Base-by-base conservation (phyloP, 2,797 vertebrate species). In the Trachurus trachurus region DNA sequence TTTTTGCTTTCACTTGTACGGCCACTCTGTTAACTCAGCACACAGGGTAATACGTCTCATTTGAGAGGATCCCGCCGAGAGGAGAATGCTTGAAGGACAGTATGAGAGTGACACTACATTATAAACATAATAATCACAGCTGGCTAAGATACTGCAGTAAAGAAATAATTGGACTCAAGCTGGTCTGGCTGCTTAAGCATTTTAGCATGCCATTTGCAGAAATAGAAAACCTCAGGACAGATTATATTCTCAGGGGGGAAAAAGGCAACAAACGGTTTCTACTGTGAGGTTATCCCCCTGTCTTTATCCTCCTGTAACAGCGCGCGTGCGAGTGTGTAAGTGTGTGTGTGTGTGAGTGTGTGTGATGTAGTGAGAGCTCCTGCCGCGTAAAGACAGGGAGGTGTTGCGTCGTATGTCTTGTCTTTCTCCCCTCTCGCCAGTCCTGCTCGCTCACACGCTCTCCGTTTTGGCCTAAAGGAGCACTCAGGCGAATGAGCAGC, bases 51-150 rank as follows among this genome's bases (percentile, higher is more conserved):
- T 90, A 81, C 71, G 89, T 89, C 91, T 93, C 89, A 91, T 91
- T 89, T 91, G 92, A 92, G 89, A 88, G 89, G 87, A 73, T 89
- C 92, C 90, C 70, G 78, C 88, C 19, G 86, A 76, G 92, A 86
- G 89, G 76, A 74, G 89, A 88, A 79, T 54, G 85, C 92, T 89
- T 92, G 92, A 93, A 93, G 92, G 93, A 93, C 92, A 79, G 83
- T 71, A 8, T 50, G 85, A 88, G 90, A 92, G 87, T 90, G 91
- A 92, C 92, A 86, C 92, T 87, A 89, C 88, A 92, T 93, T 90
- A 91, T 89, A 92, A 92, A 93, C 91, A 91, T 89, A 87, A 93
- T 94, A 92, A 93, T 93, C 92, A 90, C 93, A 92, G 92, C 92
- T 89, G 93, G 92, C 90, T 89, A 21, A 86, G 90, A 89, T 79